Conservation (phyloP, 2,797 vertebrate genomes). For the Astyanax mexicanus region DNA sequence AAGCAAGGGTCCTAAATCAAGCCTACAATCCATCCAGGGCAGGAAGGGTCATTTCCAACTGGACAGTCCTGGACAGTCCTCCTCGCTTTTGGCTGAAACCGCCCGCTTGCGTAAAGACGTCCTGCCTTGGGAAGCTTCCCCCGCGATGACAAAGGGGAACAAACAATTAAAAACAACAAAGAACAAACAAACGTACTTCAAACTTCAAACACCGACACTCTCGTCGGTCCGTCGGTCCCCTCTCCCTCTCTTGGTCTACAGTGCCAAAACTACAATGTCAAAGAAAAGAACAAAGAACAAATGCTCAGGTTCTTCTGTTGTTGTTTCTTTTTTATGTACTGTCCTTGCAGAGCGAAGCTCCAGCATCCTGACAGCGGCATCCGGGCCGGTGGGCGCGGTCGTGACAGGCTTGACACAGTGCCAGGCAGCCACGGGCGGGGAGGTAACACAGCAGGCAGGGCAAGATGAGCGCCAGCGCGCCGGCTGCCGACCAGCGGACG, state of each 20-base stretch:
- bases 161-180: no score
- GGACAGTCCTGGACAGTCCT: no score
- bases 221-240: background rate
- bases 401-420: constrained; percentile 91
- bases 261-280: constrained; percentile 70
- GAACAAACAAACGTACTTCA: background rate
- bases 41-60: background rate
- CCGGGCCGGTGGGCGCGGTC: constrained; percentile 85
- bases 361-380: constrained; percentile 89
- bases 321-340: constrained; percentile 68
- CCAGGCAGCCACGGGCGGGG: constrained; percentile 90
- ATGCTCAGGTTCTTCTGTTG: no score
- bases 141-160: background rate
- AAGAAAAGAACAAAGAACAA: constrained; percentile 19
- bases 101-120: background rate
- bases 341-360: constrained; percentile 55
- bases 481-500: constrained; percentile 88
- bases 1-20: background rate
- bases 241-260: no score
- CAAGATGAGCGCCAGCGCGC: constrained; percentile 86
- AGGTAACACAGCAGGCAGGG: constrained; percentile 97
- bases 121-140: background rate
- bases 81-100: no score
- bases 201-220: background rate
- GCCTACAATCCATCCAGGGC: background rate